Evolutionary conservation across 2,888 invertebrate species (phyloP), one percentile per base, ranked within the genome.

Genomic region (Dioctria linearis): DNA sequence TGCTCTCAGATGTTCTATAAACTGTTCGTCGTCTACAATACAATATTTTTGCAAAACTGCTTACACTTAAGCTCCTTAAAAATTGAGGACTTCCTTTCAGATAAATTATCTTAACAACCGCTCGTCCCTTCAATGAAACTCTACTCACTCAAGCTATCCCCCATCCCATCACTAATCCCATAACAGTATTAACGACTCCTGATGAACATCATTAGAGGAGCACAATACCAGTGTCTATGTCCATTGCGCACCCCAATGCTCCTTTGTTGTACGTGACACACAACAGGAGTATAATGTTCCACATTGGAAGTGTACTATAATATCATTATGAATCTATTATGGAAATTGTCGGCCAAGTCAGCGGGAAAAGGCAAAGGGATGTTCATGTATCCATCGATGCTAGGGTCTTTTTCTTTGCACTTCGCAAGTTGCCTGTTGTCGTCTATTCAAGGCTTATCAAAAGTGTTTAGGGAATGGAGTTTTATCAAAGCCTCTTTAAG

Each of bases 191-290:
- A 82, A 76, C 78, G 79, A 82, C 76, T 82, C 75, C 54, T 82
- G 82, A 82, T 82, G 80, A 82, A 82, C 82, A 82, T 82, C 79
- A 82, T 82, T 82, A 82, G 79, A 79, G 49, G 75, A 80, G 66
- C 63, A 49, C n/a, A 61, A 4, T 61, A 25, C 49, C 49, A 61
- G 39, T 25, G 43, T 6, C 49, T 6, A 6, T 13, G 49, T 63
- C 65, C 13, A 39, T n/a, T 6, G 63, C n/a, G 8, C 49, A 25
- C n/a, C 39, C 49, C 78, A 25, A n/a, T 39, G 63, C n/a, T 63
- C 11, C 37, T 59, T 39, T 75, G 37, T 13, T 59, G 46, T 46
- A 59, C 75, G 59, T 71, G 71, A 59, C 43, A 42, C 61, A 43
- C 75, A 63, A 65, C 51, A 61, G 40, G 65, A 43, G 37, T 43